Evolutionary conservation across 2,113 vertebrate species (phyloP), one percentile per base, ranked within the genome.

Genomic region (Puma concolor): DNA sequence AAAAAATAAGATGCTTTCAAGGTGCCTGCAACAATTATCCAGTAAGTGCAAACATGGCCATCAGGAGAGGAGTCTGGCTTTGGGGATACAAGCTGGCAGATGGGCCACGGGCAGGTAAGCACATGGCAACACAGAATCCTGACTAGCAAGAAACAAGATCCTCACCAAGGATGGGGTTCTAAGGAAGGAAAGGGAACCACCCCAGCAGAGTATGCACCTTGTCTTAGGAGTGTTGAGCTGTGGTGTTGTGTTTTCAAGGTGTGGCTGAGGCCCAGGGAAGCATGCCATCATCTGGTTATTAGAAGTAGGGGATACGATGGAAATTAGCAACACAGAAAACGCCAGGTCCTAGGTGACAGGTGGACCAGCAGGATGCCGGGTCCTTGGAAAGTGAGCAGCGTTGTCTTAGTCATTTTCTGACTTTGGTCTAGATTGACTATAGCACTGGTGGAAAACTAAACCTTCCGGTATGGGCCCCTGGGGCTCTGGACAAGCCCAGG

Each of bases 181-280:
- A 50, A 13, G 13, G 29, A 33, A 74, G 7, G 48, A 67, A 67
- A 2, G 1, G 2, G 3, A 12, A 9, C 41, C 25, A 8, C 17
- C 11, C 16, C 17, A 25, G 29, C 31, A 17, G 27, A 48, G 31
- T 0, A 14, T 25, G 8, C 11, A 31, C 33, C 60, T 48, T 41
- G 29, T 13, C 7, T 3, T 0, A 0, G 2, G 21, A 36, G 21
- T 1, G 8, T 0, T 25, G 33, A 38, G n/a, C 0, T 8, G 19
- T 14, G 29, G 0, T 23, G 21, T 21, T 63, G 4, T 1, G 4
- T 72, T 52, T 74, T 44, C 31, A 27, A 9, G 16, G 16, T 27
- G 38, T 0, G 4, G 29, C 60, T 36, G 7, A 54, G 69, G 6
- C 17, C 4, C 7, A 27, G 38, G 12, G n/a, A n/a, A 44, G 31